phyloP scores from a whole-genome alignment of 2,797 vertebrate species.

The Microctenopoma stevenorrisi region DNA sequence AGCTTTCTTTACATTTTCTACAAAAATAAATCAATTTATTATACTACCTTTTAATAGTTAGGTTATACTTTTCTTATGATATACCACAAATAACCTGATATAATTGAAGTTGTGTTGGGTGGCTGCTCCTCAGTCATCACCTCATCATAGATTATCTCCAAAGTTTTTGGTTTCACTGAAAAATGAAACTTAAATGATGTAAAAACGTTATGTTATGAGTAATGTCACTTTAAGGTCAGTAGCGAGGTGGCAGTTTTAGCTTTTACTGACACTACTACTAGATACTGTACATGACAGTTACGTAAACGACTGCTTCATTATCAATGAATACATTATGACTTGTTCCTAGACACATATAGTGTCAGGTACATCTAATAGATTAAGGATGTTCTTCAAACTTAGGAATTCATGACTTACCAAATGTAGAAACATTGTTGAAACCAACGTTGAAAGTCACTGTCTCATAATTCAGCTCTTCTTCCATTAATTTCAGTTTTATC shows the following conservation, averaged over 20 bases:
- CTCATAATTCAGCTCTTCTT: conserved; percentile 64
- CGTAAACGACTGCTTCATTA: too few relatives aligned
- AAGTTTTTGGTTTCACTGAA: conserved; percentile 22
- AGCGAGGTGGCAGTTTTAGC: not conserved
- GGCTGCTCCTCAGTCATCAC: conserved; percentile 2
- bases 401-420: conserved; percentile 35
- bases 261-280: not conserved
- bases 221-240: not conserved
- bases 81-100: conserved; percentile 33
- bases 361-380: not conserved
- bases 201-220: not conserved
- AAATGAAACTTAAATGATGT: not conserved
- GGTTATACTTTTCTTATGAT: not conserved
- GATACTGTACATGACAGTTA: too few relatives aligned
- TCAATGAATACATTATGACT: too few relatives aligned
- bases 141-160: conserved; percentile 52
- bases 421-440: not conserved
- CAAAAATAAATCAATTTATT: not conserved
- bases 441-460: conserved; percentile 45
- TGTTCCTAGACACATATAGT: not conserved
- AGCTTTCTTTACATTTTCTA: conserved; percentile 17
- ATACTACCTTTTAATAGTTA: not conserved
- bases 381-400: not conserved
- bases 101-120: not conserved
- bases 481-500: conserved; percentile 34